Conservation (phyloP, 2,797 vertebrate genomes). For the Gymnoscopelus microlampas region DNA sequence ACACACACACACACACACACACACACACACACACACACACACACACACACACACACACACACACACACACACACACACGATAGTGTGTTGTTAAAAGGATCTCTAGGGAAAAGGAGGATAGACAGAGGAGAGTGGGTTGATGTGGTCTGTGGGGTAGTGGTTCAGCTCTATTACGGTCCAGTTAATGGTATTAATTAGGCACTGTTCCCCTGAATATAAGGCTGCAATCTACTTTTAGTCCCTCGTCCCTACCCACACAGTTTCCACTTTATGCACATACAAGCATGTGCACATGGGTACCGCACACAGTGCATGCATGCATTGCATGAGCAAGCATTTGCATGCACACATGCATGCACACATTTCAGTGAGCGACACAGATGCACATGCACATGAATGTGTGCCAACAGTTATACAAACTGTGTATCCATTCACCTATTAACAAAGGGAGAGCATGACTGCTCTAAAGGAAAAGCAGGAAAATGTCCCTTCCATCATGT, state of each 20-base stretch:
- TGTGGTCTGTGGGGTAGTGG: slow-evolving; percentile 6
- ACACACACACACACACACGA: slow-evolving; percentile 4
- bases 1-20: background rate
- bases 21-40: background rate
- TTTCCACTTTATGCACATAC: slow-evolving; percentile 1
- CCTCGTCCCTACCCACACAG: slow-evolving; percentile 10
- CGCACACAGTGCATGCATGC: background rate
- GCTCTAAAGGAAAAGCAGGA: no score
- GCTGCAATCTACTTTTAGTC: slow-evolving; percentile 44
- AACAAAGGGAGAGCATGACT: no score
- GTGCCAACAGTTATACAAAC: no score
- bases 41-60: background rate
- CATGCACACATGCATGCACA: no score
- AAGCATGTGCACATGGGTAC: background rate
- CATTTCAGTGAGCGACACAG: no score
- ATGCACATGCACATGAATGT: no score
- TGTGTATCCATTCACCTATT: no score
- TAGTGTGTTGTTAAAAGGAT: slow-evolving; percentile 52
- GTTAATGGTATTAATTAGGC: slow-evolving; percentile 68
- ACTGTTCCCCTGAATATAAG: slow-evolving; percentile 51
- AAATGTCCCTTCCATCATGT: no score
- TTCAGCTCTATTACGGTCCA: slow-evolving; percentile 57
- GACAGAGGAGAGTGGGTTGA: slow-evolving; percentile 17
- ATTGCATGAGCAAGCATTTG: no score
- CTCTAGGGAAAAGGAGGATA: slow-evolving; percentile 30